phyloP scores from a whole-genome alignment of 37 sponge, comb jelly and placozoan genomes.

The Chondrilla cf. caribensis region DNA sequence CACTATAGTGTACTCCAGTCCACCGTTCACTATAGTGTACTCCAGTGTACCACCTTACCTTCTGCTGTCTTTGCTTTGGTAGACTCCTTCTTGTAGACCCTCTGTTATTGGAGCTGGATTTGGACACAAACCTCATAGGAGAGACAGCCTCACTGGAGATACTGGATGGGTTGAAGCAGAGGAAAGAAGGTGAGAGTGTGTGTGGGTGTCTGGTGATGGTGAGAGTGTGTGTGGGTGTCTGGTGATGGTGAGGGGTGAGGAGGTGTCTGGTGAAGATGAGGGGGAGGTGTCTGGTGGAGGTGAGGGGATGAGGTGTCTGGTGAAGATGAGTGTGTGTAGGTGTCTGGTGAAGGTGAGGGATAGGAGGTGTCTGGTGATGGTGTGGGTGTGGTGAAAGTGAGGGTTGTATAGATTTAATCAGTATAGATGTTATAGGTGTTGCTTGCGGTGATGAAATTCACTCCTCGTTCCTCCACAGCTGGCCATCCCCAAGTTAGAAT shows the following conservation, averaged over 20 bases:
- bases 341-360: too few relatives aligned
- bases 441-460: background rate
- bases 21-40: too few relatives aligned
- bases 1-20: too few relatives aligned
- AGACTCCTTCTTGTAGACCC: constrained; percentile 47
- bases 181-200: constrained; percentile 49
- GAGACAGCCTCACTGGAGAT: constrained; percentile 63
- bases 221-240: background rate
- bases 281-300: too few relatives aligned
- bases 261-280: background rate
- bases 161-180: constrained; percentile 44
- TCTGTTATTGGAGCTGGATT: constrained; percentile 45
- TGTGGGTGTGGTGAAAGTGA: too few relatives aligned
- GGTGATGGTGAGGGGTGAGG: background rate
- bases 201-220: background rate
- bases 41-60: too few relatives aligned
- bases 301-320: too few relatives aligned
- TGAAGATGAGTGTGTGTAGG: too few relatives aligned
- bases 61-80: background rate
- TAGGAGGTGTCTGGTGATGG: too few relatives aligned
- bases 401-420: too few relatives aligned
- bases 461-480: background rate
- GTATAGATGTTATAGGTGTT: too few relatives aligned
- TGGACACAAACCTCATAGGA: constrained; percentile 63
- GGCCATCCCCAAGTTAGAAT: constrained; percentile 40